A percentile compares a stretch with the other conserved stretches of the same genome.
phyloP scores from a whole-genome alignment of 2,797 vertebrate genomes.

The Chelon labrosus region DNA sequence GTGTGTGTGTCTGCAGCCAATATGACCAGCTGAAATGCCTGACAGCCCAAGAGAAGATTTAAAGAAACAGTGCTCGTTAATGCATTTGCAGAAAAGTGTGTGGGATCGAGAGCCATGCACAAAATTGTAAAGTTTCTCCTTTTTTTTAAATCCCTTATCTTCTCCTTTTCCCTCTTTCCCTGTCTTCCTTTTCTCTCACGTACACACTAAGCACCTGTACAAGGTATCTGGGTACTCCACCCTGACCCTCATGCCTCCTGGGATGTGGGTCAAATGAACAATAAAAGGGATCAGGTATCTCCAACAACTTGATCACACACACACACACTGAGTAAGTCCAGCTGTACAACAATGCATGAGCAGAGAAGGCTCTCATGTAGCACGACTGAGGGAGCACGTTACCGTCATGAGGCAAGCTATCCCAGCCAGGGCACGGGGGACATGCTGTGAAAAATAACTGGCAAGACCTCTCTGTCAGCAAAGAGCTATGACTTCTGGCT shows the following conservation, averaged over 20 bases:
- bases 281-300: conserved; percentile 78
- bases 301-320: conserved; percentile 59
- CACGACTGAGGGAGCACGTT: conserved; percentile 50
- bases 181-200: conserved; percentile 10
- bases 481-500: conserved; percentile 84
- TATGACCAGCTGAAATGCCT: conserved; percentile 76
- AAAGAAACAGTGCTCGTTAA: conserved; percentile 69
- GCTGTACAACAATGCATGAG: conserved; percentile 61
- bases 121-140: conserved; percentile 1
- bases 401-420: conserved; percentile 52
- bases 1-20: conserved; percentile 65
- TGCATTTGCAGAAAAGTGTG: conserved; percentile 36
- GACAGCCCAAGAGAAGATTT: conserved; percentile 64
- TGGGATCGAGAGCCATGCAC: not conserved
- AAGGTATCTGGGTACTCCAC: conserved; percentile 62
- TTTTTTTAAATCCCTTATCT: not conserved
- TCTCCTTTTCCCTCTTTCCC: not conserved
- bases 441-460: conserved; percentile 78
- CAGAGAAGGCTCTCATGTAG: conserved; percentile 56
- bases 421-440: conserved; percentile 66
- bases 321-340: conserved; percentile 47
- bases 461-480: conserved; percentile 80
- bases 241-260: conserved; percentile 73
- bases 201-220: conserved; percentile 68
- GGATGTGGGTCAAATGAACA: conserved; percentile 78